Base-by-base conservation (phyloP, 2,797 vertebrate species). In the Dendrocincla fuliginosa region DNA sequence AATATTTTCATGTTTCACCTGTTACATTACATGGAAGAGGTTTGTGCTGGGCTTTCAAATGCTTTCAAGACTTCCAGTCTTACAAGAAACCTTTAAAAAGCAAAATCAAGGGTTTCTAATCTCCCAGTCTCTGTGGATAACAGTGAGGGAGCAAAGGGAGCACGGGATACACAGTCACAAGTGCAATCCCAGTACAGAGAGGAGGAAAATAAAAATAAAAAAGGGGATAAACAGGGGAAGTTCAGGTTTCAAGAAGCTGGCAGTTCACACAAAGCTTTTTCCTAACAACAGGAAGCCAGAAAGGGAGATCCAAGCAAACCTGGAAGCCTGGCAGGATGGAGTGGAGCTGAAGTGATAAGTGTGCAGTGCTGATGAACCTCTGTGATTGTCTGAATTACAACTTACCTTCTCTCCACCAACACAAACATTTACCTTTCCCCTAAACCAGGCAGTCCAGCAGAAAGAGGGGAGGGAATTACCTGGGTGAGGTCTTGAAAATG, bases 401-500 rank as follows among this genome's bases (percentile, higher is more conserved):
- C 71, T 67, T 25, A 77, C 89, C 84, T 92, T 47, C 78, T 89
- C 65, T n/a, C 7, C 14, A 75, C 19, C 12, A 84, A 65, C 73
- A 55, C 52, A 61, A 68, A 69, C 37, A 88, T 30, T 77, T 13
- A 44, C 5, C 0, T 18, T 50, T 41, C 83, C 50, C 65, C 57
- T 2, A 68, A 52, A 60, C 2, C 55, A 69, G 6, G n/a, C 33
- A 52, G 44, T 24, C 75, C 25, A 42, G 30, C 53, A 49, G 41
- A 78, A 55, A 64, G 2, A 67, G 3, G 0, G 7, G 39, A 63
- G 76, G 0, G 14, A 55, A 87, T 97, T 99, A 99, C 99, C 99
- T 98, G 99, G 99, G 95, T 99, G 99, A 84, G 99, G 99, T 97
- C 99, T 98, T 80, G 99, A 99, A 97, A 99, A 99, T 10, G 99